Evolutionary conservation across 2,888 invertebrate species (phyloP), one percentile per base, ranked within the genome.

Genomic region (Metacarcinus magister): DNA sequence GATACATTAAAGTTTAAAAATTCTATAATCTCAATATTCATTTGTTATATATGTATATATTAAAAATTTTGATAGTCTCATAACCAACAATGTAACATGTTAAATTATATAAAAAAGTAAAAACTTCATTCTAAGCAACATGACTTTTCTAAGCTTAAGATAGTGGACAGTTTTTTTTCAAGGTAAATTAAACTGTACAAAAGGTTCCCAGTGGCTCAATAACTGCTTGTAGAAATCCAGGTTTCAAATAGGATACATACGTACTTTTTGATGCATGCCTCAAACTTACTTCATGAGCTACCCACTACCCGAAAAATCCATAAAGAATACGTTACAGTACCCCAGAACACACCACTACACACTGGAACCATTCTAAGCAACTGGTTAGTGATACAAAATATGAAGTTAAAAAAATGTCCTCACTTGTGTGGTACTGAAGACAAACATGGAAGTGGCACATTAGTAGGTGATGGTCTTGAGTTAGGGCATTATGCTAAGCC

Each of bases 361-460:
- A 28, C 75, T 75, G 10, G 4, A 75, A 28, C 75, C 75, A 75
- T 75, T 75, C 75, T 10, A n/a, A n/a, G 8, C 10, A 28, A 28
- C 54, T 75, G 28, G 75, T 75, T 75, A 75, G 75, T 28, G 75
- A 28, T 75, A 75, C 8, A 75, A n/a, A 54, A 16, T 39, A 39
- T 60, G 60, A 19, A 23, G 28, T n/a, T 39, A 39, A 39, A 39
- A 39, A 23, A 75, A 75, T n/a, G 7, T n/a, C n/a, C 67, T 75
- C 67, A 75, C 67, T 75, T n/a, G 67, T 23, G n/a, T n/a, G 67
- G 67, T 4, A 75, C 54, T 75, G 67, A 75, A 75, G 67, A 75
- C 67, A 75, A 75, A 75, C n/a, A 75, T 75, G 67, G 67, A 75
- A n/a, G 67, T 75, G 67, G 67, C 67, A 75, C 67, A 75, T n/a